These are phyloP conservation scores for Coregonus ussuriensis DNA, from an alignment of 2,797 vertebrate species.

Conservation along the genomic window DNA sequence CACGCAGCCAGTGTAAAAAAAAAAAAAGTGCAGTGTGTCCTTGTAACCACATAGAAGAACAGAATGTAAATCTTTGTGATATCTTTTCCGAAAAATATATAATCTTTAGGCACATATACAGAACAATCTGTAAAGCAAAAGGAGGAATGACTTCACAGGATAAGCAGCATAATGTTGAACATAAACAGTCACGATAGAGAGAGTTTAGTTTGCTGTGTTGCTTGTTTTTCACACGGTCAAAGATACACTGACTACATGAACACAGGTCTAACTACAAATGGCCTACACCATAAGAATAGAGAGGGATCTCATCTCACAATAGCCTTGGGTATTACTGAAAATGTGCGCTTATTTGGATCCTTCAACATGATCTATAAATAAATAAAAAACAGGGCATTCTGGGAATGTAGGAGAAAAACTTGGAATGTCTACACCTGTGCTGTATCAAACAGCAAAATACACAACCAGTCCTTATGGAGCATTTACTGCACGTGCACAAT, in stretches of 20 bases:
- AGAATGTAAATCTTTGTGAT: slow-evolving; percentile 19
- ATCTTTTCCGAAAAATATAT: slow-evolving; percentile 49
- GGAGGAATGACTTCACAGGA: slow-evolving; percentile 36
- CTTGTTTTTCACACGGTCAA: slow-evolving; percentile 46
- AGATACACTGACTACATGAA: slow-evolving; percentile 47
- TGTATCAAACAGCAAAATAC: not conserved
- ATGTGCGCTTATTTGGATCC: slow-evolving; percentile 31
- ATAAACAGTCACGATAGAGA: slow-evolving; percentile 54
- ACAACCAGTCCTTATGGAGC: slow-evolving; percentile 16
- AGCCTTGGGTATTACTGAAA: slow-evolving; percentile 38
- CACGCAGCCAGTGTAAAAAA: not conserved
- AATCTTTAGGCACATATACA: slow-evolving; percentile 66
- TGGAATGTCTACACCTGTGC: slow-evolving; percentile 37
- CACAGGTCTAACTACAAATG: slow-evolving; percentile 51
- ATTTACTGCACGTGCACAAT: slow-evolving; percentile 26
- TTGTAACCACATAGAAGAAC: slow-evolving; percentile 23
- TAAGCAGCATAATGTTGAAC: slow-evolving; percentile 43
- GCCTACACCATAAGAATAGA: slow-evolving; percentile 48
- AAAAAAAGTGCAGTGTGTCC: slow-evolving; percentile 57
- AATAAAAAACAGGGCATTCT: slow-evolving; percentile 28
- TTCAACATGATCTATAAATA: slow-evolving; percentile 27
- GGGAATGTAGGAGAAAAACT: slow-evolving; percentile 48
- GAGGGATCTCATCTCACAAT: slow-evolving; percentile 29
- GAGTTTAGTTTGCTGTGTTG: slow-evolving; percentile 53
- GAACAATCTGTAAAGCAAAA: slow-evolving; percentile 52